Percentiles rank a stretch among this genome's conserved stretches.
These are phyloP conservation scores for Galerucella pusilla DNA, from an alignment of 2,888 invertebrate species.

Conservation along the genomic window DNA sequence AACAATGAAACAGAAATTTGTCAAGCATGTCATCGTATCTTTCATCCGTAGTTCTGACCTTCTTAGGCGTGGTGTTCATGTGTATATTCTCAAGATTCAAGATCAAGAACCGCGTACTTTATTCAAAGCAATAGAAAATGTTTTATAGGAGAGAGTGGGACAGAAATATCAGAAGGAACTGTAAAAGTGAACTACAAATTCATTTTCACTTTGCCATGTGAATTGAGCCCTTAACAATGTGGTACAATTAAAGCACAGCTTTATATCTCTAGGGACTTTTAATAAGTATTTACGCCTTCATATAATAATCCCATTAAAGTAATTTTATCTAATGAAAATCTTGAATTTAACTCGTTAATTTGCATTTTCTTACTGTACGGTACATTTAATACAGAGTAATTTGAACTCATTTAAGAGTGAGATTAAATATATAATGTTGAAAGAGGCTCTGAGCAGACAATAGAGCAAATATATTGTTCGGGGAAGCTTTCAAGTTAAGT, in stretches of 20 bases:
- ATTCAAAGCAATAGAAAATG: slow-evolving; percentile 31
- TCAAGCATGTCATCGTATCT: slow-evolving; percentile 11
- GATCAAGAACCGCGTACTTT: slow-evolving; percentile 41
- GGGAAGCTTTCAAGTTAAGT: neutral
- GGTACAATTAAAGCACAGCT: too few relatives aligned
- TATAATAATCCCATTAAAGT: neutral
- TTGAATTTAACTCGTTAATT: neutral
- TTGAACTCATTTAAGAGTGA: neutral
- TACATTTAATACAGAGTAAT: neutral
- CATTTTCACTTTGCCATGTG: too few relatives aligned
- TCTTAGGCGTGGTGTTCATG: slow-evolving; percentile 37
- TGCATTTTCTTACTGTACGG: neutral
- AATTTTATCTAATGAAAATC: neutral
- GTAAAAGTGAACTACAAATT: too few relatives aligned
- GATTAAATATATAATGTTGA: neutral
- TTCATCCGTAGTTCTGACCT: slow-evolving; percentile 32
- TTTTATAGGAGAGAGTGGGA: slow-evolving; percentile 15
- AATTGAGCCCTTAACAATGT: too few relatives aligned
- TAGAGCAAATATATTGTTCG: neutral
- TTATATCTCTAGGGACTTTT: neutral
- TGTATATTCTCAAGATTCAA: slow-evolving; percentile 23
- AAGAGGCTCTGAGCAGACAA: neutral
- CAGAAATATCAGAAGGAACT: neutral
- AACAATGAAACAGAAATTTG: slow-evolving; percentile 32
- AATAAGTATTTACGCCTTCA: neutral